Evolutionary conservation across 2,113 vertebrate species (phyloP).

Genomic region (Camelus dromedarius): DNA sequence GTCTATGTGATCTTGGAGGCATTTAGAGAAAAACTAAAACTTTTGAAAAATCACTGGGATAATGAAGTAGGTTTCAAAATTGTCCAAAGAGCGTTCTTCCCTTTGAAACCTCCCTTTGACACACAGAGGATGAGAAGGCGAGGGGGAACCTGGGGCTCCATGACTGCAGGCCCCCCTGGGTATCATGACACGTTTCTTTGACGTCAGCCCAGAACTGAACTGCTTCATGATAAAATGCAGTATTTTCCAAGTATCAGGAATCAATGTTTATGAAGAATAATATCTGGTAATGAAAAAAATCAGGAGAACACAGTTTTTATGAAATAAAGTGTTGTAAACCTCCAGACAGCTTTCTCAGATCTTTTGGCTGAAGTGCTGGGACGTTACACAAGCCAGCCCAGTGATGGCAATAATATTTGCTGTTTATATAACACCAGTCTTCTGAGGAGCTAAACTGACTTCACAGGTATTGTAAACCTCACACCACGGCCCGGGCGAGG

Average conservation of each 20-base stretch:
- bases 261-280: background rate
- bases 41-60: background rate
- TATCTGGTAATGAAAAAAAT: background rate
- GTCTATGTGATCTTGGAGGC: background rate
- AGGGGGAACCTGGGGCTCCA: background rate
- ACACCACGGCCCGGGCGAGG: background rate
- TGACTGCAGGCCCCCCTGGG: fast-evolving
- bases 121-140: background rate
- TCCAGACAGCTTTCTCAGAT: background rate
- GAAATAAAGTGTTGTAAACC: background rate
- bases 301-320: background rate
- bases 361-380: background rate
- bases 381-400: conserved; percentile 23
- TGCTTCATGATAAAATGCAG: background rate
- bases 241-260: background rate
- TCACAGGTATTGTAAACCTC: conserved; percentile 59
- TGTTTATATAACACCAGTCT: conserved; percentile 72
- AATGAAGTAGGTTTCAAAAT: background rate
- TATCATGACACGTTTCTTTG: background rate
- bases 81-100: background rate
- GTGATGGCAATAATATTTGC: conserved; percentile 61
- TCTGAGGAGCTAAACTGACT: conserved; percentile 60
- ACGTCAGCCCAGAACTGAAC: background rate
- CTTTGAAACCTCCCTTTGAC: background rate
- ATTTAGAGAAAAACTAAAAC: background rate